Percentiles rank a stretch among this genome's conserved stretches.
Conservation (phyloP, 2,113 vertebrate genomes). For the Archilochus colubris region DNA sequence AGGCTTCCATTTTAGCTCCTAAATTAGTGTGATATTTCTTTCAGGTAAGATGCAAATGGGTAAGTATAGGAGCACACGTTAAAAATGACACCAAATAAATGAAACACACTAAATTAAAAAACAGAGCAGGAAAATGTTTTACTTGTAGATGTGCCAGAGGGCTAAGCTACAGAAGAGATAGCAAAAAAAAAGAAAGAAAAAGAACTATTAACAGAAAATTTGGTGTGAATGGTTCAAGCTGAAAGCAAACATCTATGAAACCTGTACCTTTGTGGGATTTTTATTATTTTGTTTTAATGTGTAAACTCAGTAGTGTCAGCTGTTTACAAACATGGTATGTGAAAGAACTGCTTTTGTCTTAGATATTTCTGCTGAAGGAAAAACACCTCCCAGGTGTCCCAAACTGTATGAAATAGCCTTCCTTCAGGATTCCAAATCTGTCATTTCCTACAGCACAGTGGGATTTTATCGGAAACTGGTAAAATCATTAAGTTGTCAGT, state of each 20-base stretch:
- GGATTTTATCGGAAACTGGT: slow-evolving; percentile 84
- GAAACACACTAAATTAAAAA: neutral
- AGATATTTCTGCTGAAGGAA: slow-evolving; percentile 50
- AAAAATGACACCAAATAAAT: neutral
- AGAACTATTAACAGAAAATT: neutral
- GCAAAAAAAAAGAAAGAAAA: neutral
- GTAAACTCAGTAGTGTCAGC: neutral
- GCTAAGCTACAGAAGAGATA: neutral
- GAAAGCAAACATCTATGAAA: neutral
- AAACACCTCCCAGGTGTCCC: slow-evolving; percentile 72
- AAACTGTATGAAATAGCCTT: slow-evolving; percentile 69
- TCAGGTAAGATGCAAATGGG: neutral
- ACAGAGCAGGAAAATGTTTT: neutral
- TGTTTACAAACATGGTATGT: slow-evolving; percentile 49
- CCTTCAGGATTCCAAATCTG: slow-evolving; percentile 80
- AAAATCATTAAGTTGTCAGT: slow-evolving; percentile 87
- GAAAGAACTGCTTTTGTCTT: slow-evolving; percentile 59
- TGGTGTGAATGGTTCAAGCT: neutral
- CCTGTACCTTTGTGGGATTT: neutral
- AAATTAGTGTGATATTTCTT: neutral
- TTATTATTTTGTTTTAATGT: neutral
- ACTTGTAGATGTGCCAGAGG: neutral
- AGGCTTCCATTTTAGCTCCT: neutral
- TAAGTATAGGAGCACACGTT: neutral
- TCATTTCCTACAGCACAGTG: slow-evolving; percentile 76